phyloP scores from a whole-genome alignment of 2,888 invertebrate genomes.

The Metalampra italica region DNA sequence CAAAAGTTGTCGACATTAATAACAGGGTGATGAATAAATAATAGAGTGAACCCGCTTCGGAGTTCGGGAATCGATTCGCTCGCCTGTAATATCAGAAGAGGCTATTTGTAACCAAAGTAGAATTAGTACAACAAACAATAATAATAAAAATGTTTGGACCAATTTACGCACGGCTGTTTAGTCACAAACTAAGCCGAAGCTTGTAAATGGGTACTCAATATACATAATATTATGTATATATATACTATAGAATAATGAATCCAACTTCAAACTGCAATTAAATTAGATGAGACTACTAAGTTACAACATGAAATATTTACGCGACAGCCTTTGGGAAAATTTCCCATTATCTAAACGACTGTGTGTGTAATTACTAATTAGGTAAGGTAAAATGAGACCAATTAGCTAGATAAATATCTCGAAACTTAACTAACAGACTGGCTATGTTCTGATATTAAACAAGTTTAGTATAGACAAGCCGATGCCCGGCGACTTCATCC shows the following conservation, averaged over 20 bases:
- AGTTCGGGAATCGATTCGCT: conserved; percentile 18
- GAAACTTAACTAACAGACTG: neutral
- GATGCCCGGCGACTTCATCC: no score
- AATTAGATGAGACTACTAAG: no score
- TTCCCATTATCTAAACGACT: neutral
- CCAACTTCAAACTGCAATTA: neutral
- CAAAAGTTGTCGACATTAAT: conserved; percentile 19
- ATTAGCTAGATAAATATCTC: neutral
- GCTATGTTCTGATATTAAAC: neutral
- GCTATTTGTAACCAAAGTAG: no score
- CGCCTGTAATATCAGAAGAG: neutral
- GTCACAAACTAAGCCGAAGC: no score
- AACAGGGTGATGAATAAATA: conserved; percentile 24
- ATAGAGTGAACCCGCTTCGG: conserved; percentile 16
- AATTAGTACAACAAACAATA: no score
- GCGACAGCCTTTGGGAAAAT: neutral
- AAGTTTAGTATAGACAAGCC: no score
- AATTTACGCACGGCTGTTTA: no score
- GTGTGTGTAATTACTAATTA: neutral
- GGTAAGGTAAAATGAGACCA: neutral
- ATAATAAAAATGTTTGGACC: no score
- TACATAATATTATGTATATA: no score
- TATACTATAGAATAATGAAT: no score
- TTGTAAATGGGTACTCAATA: no score
- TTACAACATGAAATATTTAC: neutral